Evolutionary conservation across 2,113 vertebrate genomes (phyloP).

Genomic region (Salvator merianae): DNA sequence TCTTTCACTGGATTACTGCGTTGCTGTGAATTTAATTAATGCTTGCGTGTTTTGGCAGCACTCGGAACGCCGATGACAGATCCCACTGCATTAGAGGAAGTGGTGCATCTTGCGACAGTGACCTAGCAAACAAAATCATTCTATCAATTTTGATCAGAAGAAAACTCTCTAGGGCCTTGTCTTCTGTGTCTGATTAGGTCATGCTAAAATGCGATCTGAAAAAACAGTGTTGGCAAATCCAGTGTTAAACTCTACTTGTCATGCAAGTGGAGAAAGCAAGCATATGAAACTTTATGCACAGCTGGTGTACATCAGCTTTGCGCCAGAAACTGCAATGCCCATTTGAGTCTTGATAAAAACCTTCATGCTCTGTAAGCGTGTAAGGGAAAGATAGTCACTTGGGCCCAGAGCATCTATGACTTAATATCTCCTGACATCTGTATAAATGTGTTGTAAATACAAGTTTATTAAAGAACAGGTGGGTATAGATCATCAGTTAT

Average conservation of each 20-base stretch:
- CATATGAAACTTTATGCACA: constrained; percentile 1
- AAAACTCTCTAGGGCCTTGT: not conserved
- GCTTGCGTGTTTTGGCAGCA: not conserved
- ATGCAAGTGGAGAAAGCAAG: fast-evolving
- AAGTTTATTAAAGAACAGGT: constrained; percentile 8
- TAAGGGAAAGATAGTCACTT: not conserved
- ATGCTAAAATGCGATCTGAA: not conserved
- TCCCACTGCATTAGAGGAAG: not conserved
- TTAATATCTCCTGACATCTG: constrained; percentile 20
- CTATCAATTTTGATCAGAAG: not conserved
- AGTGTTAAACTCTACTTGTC: not conserved
- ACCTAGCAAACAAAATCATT: not conserved
- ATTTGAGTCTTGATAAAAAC: not conserved
- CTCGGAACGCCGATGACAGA: fast-evolving
- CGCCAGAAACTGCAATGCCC: not conserved
- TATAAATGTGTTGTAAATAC: constrained; percentile 2
- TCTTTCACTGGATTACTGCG: not conserved
- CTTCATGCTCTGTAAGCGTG: constrained; percentile 7
- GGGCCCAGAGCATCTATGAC: constrained; percentile 6
- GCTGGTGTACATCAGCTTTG: constrained; percentile 9
- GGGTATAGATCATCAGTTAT: not conserved
- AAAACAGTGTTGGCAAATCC: constrained; percentile 1
- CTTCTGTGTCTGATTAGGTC: constrained; percentile 4
- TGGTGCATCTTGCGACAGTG: not conserved
- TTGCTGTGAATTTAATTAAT: constrained; percentile 39